Base-by-base conservation (phyloP, 2,888 invertebrate species). In the Limenitis arthemis region DNA sequence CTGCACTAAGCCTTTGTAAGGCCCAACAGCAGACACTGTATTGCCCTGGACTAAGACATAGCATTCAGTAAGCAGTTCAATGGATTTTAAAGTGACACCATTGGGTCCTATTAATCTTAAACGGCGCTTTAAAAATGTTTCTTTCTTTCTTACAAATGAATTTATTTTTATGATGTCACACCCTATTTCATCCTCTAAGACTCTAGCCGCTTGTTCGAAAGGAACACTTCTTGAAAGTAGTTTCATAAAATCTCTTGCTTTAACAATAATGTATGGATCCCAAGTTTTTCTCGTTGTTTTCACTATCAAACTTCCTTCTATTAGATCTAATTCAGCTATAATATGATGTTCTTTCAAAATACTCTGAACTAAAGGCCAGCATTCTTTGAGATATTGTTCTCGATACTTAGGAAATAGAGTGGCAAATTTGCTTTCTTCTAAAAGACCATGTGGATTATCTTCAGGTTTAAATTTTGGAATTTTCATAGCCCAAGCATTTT, bases 81-180 rank as follows among this genome's bases (percentile, higher is more conserved):
- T 94, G 0, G 99, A 96, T 75, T 99, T 99, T 8, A 99, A 86
- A 0, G 99, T 99, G 8, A 97, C 96, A n/a, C 99, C 99, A 77
- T 98, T 96, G 0, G 98, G 97, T 0, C 99, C 99, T 61, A 99
- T 96, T 1, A 99, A 80, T 31, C 99, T 88, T 72, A 98, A 97
- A 11, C 99, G 87, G 63, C 99, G 88, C 77, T 99, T 98, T 0
- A 98, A 91, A 83, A 99, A 99, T 64, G 97, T 94, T 58, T 98
- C 98, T 69, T 93, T 93, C 72, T 97, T 98, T 47, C 93, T 86
- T 0, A 98, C 95, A 70, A 97, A 85, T 40, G 93, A 94, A 43
- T 96, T 95, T 59, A 99, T 97, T 87, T 98, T 99, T 43, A 99
- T 97, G 30, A 99, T 96, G 72, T 99, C 99, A 70, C 96, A 95